These are phyloP conservation scores for Himalopsyche phryganea DNA, from an alignment of 1,140 invertebrate species.

Conservation along the genomic window DNA sequence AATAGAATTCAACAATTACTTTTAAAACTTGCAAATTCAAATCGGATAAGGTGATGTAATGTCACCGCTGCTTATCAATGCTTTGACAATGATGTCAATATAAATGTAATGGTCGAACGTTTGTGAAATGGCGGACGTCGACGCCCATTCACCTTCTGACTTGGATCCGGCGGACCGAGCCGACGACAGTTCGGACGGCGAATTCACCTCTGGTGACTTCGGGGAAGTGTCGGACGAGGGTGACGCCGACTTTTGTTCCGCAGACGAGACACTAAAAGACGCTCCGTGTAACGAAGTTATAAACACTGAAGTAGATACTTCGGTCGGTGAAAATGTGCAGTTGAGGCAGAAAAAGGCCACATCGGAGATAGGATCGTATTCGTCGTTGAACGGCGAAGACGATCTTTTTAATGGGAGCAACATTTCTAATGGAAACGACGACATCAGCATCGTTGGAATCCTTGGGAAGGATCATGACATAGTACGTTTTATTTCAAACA, in stretches of 20 bases:
- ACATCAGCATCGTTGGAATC: slow-evolving; percentile 47
- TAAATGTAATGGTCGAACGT: too few species aligned
- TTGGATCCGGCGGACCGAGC: slow-evolving; percentile 37
- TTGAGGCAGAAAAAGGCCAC: slow-evolving; percentile 13
- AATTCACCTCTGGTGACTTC: slow-evolving; percentile 49
- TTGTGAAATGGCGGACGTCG: too few species aligned
- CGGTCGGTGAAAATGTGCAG: neutral
- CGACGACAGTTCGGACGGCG: slow-evolving; percentile 46
- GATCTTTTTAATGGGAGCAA: slow-evolving; percentile 37
- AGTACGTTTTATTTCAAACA: slow-evolving; percentile 38
- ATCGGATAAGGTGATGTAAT: neutral
- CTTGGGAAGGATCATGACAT: slow-evolving; percentile 49
- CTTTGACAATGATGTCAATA: too few species aligned
- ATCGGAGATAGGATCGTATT: neutral
- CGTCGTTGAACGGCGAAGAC: slow-evolving; percentile 31
- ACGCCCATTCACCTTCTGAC: too few species aligned
- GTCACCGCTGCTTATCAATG: slow-evolving; percentile 6
- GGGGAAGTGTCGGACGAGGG: slow-evolving; percentile 41
- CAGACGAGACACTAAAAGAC: slow-evolving; percentile 29
- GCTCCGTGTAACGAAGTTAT: slow-evolving; percentile 43
- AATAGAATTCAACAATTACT: too few species aligned
- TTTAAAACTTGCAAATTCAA: too few species aligned
- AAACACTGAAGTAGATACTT: slow-evolving; percentile 35
- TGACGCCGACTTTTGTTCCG: slow-evolving; percentile 35
- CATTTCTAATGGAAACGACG: slow-evolving; percentile 35